Evolutionary conservation across 2,888 invertebrate genomes (phyloP).

Genomic region (Eumacrocentrus americanus): DNA sequence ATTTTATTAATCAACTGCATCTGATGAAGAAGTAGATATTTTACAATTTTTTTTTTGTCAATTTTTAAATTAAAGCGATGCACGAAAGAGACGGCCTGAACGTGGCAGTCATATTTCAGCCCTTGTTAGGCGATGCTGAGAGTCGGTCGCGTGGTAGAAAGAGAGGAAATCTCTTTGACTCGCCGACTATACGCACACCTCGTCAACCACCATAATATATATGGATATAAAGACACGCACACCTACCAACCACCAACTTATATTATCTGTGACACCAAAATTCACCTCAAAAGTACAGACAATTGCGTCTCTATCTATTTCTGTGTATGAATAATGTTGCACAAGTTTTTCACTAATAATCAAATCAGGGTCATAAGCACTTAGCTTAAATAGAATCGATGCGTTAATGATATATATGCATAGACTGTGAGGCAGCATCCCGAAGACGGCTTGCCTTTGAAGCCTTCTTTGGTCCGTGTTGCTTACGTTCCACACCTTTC

Average conservation of each 20-base stretch:
- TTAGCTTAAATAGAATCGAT: no score
- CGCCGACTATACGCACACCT: slow-evolving; percentile 53
- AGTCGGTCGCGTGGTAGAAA: slow-evolving; percentile 49
- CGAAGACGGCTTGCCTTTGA: slow-evolving; percentile 21
- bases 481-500: slow-evolving; percentile 6
- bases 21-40: no score
- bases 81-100: slow-evolving; percentile 41
- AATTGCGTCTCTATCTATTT: no score
- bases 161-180: slow-evolving; percentile 58
- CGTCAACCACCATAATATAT: no score
- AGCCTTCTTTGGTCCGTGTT: slow-evolving; percentile 6
- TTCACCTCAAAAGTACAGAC: no score
- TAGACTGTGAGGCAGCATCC: no score
- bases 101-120: slow-evolving; percentile 57
- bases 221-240: not conserved
- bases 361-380: no score
- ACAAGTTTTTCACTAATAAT: no score
- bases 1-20: slow-evolving; percentile 16
- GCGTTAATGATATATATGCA: no score
- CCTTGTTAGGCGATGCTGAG: slow-evolving; percentile 56
- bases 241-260: no score
- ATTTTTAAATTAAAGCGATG: slow-evolving; percentile 19
- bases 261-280: no score
- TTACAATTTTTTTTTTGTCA: not conserved
- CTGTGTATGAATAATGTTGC: no score